phyloP scores from a whole-genome alignment of 2,113 vertebrate species.

The Seriola quinqueradiata region DNA sequence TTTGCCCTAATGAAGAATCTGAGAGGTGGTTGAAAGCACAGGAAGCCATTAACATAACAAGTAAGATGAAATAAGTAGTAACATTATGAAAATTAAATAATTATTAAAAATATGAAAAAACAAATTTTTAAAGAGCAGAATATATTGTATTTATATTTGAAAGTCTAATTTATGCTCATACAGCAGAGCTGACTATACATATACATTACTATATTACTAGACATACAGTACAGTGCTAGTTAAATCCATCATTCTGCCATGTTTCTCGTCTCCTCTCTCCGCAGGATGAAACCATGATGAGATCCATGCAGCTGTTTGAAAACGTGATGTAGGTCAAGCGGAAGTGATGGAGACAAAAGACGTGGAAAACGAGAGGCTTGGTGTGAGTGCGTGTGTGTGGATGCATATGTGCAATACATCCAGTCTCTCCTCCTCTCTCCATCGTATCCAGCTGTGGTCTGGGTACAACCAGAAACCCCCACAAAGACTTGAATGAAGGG shows the following conservation, averaged over 20 bases:
- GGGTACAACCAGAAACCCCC: constrained; percentile 26
- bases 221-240: not conserved
- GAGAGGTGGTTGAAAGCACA: no score
- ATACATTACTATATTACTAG: not conserved
- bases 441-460: constrained; percentile 37
- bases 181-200: not conserved
- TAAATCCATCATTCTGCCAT: constrained; percentile 29
- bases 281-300: constrained; percentile 98
- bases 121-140: no score
- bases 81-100: no score
- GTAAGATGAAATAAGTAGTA: no score
- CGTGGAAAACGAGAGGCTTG: constrained; percentile 46
- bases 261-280: constrained; percentile 24
- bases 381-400: constrained; percentile 54
- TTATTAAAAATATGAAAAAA: no score
- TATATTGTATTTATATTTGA: not conserved
- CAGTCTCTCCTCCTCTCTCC: constrained; percentile 52
- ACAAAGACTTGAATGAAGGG: constrained; percentile 44
- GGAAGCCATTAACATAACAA: no score
- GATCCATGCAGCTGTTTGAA: constrained; percentile 98
- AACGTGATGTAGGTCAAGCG: constrained; percentile 92
- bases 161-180: not conserved
- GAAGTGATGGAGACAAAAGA: constrained; percentile 20
- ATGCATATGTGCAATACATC: constrained; percentile 59
- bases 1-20: no score